Conservation (phyloP, 2,113 vertebrate genomes). For the Cryptotis parvus region DNA sequence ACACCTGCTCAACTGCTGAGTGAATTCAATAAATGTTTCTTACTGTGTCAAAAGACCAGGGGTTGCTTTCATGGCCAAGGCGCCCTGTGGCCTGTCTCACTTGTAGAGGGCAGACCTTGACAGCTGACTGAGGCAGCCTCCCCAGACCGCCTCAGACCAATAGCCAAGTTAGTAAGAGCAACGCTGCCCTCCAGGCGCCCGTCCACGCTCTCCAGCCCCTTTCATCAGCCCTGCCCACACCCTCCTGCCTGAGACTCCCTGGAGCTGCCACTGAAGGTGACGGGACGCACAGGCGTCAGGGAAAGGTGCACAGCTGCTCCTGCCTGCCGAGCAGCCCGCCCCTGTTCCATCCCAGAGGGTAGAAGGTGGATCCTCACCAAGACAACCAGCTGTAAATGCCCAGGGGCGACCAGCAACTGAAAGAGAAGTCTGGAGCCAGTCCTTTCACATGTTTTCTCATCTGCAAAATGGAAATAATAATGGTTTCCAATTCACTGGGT, state of each 20-base stretch:
- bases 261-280: neutral
- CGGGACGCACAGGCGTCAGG: accelerated
- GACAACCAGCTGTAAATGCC: neutral
- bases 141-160: neutral
- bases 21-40: conserved; percentile 23
- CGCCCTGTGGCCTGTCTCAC: neutral
- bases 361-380: neutral
- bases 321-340: no score
- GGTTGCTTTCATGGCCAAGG: neutral
- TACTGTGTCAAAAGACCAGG: neutral
- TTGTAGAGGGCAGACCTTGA: no score
- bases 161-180: neutral
- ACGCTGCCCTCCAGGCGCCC: accelerated
- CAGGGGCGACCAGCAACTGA: neutral
- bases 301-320: neutral
- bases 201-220: neutral
- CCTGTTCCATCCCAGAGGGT: neutral
- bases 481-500: neutral
- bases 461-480: neutral
- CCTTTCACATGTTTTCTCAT: neutral
- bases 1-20: neutral
- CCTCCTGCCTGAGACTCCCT: neutral
- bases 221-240: accelerated
- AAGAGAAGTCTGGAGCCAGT: neutral
- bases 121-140: neutral